Percentiles rank a stretch among this genome's conserved stretches.
Conservation (phyloP, 2,113 vertebrate species). For the Pelecanoides urinatrix region DNA sequence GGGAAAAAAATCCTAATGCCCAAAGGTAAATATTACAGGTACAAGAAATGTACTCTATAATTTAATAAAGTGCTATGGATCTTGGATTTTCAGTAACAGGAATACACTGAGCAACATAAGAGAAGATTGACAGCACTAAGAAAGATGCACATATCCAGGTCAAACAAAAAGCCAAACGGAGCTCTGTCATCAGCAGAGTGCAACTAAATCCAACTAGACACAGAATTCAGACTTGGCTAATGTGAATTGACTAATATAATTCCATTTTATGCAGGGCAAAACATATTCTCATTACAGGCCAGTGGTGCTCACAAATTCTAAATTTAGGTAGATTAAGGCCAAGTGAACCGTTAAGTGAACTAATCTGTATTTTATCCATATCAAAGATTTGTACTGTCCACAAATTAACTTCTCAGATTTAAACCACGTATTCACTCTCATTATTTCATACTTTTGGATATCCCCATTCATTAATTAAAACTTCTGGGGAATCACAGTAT, state of each 20-base stretch:
- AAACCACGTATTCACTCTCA: not conserved
- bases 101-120: not conserved
- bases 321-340: constrained; percentile 24
- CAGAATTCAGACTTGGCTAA: constrained; percentile 54
- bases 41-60: not conserved
- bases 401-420: not conserved
- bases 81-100: not conserved
- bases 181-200: constrained; percentile 22
- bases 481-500: not conserved
- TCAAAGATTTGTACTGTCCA: not conserved
- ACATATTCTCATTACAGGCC: constrained; percentile 63
- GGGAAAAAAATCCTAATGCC: not conserved
- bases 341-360: constrained; percentile 29
- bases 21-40: constrained; percentile 22
- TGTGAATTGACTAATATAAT: constrained; percentile 63
- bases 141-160: not conserved
- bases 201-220: constrained; percentile 67
- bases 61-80: not conserved
- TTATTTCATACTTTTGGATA: not conserved
- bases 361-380: constrained; percentile 41
- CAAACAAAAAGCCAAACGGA: constrained; percentile 43
- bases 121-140: not conserved
- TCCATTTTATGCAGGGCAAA: constrained; percentile 62
- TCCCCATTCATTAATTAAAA: not conserved
- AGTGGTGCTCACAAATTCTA: constrained; percentile 28